Base-by-base conservation (phyloP, 2,797 vertebrate genomes). In the Semotilus atromaculatus region DNA sequence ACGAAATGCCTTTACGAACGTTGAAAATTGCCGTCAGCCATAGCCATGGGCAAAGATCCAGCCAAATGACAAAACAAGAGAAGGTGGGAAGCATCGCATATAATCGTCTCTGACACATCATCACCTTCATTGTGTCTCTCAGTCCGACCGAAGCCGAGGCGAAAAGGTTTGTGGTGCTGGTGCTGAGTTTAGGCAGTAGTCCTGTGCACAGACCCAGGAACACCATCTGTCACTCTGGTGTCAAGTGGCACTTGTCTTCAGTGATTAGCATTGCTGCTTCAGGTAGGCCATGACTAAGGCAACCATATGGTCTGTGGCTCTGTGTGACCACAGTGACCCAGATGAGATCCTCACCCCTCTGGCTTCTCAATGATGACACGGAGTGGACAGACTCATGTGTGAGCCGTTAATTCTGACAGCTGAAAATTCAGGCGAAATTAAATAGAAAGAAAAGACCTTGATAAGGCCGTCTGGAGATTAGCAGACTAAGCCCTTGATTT, bases 171-270 rank as follows among this genome's bases (percentile, higher is more conserved):
- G 62, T n/a, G 31, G 81, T 82, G 72, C 83, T 67, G 82, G 64
- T 68, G 67, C 71, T 62, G 68, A 83, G 77, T 80, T 85, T 60
- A 89, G 80, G 83, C 87, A 83, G 58, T 84, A 76, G 83, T 60
- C 60, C 80, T 82, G 70, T 51, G 58, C 67, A 66, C 78, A 81
- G 88, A 75, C 83, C 83, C 78, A 86, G 85, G 89, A 88, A 87
- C 79, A 86, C 88, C 86, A 94, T 94, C 93, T 88, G 90, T 90
- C 88, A 89, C 85, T 76, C 91, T 89, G 93, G 94, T 94, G 94
- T 95, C 94, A 94, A 94, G 95, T 95, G 93, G 93, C 93, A 89
- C 93, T 94, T 92, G 92, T 94, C 94, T 94, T 91, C 92, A 92
- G 86, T 94, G 94, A 94, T 95, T 94, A 94, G 91, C 90, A 91